Base-by-base conservation (phyloP, 2,113 vertebrate species). In the Lepisosteus oculatus region DNA sequence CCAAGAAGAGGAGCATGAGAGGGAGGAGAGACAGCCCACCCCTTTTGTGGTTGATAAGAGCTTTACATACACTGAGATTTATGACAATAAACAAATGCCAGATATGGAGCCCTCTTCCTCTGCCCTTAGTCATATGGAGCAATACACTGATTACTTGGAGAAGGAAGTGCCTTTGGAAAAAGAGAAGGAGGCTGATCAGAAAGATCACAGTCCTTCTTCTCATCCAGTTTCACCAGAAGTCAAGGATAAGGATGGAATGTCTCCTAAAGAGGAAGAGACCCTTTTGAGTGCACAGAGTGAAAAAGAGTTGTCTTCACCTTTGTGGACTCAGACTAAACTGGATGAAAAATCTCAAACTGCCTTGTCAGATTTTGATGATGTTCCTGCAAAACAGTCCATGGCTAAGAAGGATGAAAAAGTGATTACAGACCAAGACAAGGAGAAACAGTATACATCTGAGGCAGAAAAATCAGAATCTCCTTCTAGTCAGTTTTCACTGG, bases 61-160 rank as follows among this genome's bases (percentile, higher is more conserved):
- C 15, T 98, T 99, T 84, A 95, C 94, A 41, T 99, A 98, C 6
- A 81, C 95, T 45, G 96, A 98, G 75, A 87, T 96, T 72, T 97
- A 97, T 55, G 94, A 95, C 81, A 93, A 93, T 75, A 90, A 88
- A 76, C 79, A 84, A 7, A 86, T 88, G 81, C 88, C 88, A 1
- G 55, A 71, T 63, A 76, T 78, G 70, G 90, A 92, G 44, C 85
- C 82, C 0, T 85, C 87, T 68, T 85, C 77, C 2, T 89, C 78
- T 68, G 72, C 84, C n/a, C 81, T 85, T 43, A 82, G 73, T 67
- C 72, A 77, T 78, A 68, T 45, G 13, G 83, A 85, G 47, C 87
- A 88, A 63, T 77, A 81, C 1, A 8, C 79, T 3, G 85, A 85
- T 41, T 87, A 86, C 72, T 43, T 57, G 5, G 81, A 86, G 42